These are phyloP conservation scores for Sprattus sprattus DNA, from an alignment of 2,113 vertebrate genomes.

Conservation along the genomic window DNA sequence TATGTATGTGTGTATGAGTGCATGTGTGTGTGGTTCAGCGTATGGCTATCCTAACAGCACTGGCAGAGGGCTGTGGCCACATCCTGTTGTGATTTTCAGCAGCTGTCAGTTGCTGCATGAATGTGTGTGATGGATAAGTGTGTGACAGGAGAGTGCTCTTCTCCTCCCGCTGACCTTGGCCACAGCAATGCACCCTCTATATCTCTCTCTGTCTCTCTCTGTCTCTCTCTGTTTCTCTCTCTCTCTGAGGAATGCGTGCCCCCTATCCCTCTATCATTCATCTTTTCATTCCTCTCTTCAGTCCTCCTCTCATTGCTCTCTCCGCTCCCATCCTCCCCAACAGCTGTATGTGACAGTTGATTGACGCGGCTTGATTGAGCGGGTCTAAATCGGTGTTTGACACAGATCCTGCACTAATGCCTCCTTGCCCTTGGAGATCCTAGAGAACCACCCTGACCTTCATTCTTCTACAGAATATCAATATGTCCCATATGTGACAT, in stretches of 20 bases:
- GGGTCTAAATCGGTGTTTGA: conserved; percentile 14
- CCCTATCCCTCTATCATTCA: neutral
- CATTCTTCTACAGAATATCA: neutral
- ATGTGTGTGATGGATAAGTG: conserved; percentile 20
- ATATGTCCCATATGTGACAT: neutral
- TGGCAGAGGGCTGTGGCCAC: conserved; percentile 21
- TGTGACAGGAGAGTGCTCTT: neutral
- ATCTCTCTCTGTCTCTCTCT: neutral
- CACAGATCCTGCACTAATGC: conserved; percentile 16
- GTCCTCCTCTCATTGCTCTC: neutral
- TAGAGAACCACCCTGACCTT: neutral
- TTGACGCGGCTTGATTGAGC: conserved; percentile 14
- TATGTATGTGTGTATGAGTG: conserved; percentile 4
- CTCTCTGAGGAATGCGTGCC: neutral
- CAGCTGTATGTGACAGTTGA: conserved; percentile 28
- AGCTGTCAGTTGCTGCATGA: conserved; percentile 26
- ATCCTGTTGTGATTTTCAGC: conserved; percentile 20
- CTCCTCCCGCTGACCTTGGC: conserved; percentile 31
- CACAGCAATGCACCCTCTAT: conserved; percentile 18
- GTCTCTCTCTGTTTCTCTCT: neutral
- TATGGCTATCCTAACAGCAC: neutral
- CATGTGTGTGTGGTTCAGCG: neutral
- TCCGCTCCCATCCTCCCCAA: neutral
- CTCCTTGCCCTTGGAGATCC: neutral
- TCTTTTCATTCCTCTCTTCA: neutral